Conservation (phyloP, 2,113 vertebrate genomes). For the Prinia subflava region DNA sequence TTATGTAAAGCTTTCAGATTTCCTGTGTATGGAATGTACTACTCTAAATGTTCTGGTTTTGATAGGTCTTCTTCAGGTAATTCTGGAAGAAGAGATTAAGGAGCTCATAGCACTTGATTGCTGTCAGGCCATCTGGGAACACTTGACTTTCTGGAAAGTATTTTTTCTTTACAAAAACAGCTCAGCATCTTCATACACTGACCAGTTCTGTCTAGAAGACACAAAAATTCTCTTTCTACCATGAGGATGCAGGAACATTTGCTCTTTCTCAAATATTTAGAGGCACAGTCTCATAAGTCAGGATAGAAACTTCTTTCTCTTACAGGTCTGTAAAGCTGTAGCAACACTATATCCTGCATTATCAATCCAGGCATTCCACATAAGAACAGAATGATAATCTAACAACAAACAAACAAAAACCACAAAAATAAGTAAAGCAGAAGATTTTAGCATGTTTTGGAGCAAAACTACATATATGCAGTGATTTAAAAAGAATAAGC, state of each 20-base stretch:
- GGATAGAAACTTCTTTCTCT: neutral
- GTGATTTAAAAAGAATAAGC: neutral
- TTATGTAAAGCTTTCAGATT: neutral
- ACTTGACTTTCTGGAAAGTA: neutral
- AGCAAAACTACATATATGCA: neutral
- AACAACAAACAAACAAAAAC: neutral
- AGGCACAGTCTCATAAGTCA: neutral
- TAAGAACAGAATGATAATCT: neutral
- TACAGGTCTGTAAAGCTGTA: neutral
- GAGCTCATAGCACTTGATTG: neutral
- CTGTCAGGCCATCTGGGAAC: neutral
- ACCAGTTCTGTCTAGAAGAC: neutral
- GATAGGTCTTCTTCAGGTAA: neutral
- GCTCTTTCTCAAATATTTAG: neutral
- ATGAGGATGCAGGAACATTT: neutral
- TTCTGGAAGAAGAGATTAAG: neutral
- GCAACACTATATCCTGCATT: neutral
- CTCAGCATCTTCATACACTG: neutral
- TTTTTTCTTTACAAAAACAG: neutral
- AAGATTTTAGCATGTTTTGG: neutral
- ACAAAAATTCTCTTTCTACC: neutral
- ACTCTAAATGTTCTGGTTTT: neutral
- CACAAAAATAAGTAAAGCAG: neutral
- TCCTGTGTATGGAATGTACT: neutral
- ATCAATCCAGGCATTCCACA: neutral